phyloP scores from a whole-genome alignment of 1,140 invertebrate genomes.

The Vollenhovia emeryi region DNA sequence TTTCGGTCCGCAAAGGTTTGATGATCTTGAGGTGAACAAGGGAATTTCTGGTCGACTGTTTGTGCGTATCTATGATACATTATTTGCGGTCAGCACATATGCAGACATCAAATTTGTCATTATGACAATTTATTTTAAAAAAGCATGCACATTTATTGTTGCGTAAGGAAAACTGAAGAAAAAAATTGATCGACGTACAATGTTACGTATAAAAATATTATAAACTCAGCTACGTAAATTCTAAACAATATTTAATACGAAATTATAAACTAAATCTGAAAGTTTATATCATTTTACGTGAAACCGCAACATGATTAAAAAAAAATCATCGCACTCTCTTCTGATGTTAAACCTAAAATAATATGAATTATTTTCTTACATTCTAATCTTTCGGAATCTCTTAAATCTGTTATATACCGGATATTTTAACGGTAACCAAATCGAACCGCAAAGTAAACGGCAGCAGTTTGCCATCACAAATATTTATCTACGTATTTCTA shows the following conservation, averaged over 20 bases:
- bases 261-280: conserved; percentile 5
- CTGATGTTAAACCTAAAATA: conserved; percentile 8
- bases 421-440: neutral
- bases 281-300: conserved; percentile 11
- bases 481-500: neutral
- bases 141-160: neutral
- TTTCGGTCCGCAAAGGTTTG: neutral
- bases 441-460: neutral
- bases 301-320: neutral
- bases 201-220: conserved; percentile 38
- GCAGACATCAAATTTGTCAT: neutral
- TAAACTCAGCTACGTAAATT: neutral
- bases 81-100: neutral
- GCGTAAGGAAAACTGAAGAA: neutral
- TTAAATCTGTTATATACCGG: neutral
- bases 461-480: neutral
- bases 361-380: conserved; percentile 10
- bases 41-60: neutral
- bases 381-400: conserved; percentile 11
- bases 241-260: neutral
- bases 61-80: neutral
- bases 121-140: conserved; percentile 31
- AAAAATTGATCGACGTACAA: conserved; percentile 8
- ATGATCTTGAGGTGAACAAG: neutral
- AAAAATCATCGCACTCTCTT: neutral